These are phyloP conservation scores for Tyria jacobaeae DNA, from an alignment of 2,888 invertebrate species.

Conservation along the genomic window DNA sequence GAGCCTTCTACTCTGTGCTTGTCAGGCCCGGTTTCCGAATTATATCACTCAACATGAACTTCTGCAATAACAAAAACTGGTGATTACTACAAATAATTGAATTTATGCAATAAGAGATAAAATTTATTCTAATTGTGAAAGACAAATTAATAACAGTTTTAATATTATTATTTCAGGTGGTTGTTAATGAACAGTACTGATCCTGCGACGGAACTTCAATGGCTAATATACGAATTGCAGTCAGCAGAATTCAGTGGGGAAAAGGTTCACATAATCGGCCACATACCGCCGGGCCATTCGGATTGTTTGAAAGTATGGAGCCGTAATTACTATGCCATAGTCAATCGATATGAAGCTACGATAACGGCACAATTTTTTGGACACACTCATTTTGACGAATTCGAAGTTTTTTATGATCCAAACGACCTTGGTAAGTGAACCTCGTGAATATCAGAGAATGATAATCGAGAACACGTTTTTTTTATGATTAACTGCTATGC, in stretches of 20 bases:
- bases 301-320: constrained; percentile 98
- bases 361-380: constrained; percentile 98
- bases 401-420: constrained; percentile 96
- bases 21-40: constrained; percentile 96
- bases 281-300: constrained; percentile 97
- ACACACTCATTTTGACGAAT: constrained; percentile 97
- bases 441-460: constrained; percentile 32
- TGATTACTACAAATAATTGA: constrained; percentile 58
- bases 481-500: background rate
- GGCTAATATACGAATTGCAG: constrained; percentile 97
- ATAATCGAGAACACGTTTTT: constrained; percentile 17
- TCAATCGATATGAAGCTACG: constrained; percentile 95
- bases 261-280: constrained; percentile 98
- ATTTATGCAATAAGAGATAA: no score
- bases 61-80: constrained; percentile 98
- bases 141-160: background rate
- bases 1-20: constrained; percentile 96
- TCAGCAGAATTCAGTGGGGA: constrained; percentile 97
- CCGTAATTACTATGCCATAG: constrained; percentile 95
- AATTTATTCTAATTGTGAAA: no score
- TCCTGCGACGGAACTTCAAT: constrained; percentile 97
- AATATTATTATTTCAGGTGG: constrained; percentile 88
- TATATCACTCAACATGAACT: constrained; percentile 98
- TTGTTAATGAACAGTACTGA: constrained; percentile 97
- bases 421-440: constrained; percentile 89